Evolutionary conservation across 2,888 invertebrate genomes (phyloP), one percentile per base, ranked within the genome.

Genomic region (Neocrepidodera transversa): DNA sequence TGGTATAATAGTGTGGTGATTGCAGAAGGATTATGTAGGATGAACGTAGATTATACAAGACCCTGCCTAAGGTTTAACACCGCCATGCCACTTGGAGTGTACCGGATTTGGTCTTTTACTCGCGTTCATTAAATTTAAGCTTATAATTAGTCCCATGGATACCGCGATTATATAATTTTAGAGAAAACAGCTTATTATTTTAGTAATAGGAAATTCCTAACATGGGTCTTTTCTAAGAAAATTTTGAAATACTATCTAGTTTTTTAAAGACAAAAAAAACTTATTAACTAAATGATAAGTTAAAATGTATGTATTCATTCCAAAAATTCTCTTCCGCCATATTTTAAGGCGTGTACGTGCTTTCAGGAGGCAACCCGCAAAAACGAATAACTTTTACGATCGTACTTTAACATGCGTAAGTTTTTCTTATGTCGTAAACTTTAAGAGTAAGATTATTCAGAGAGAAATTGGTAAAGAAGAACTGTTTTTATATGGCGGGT

Each of bases 1-100:
- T 66, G 56, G 68, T 71, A 72, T 74, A 74, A 74, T 74, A 70
- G 72, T 73, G 73, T 70, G 74, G 73, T 74, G 74, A 74, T 75
- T 74, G 74, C 70, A 67, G 64, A 66, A 59, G 73, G 75, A 76
- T 76, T 76, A 76, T 67, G 66, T 65, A 62, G 76, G 75, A 74
- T 76, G 65, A 74, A 73, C 70, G 69, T 63, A 70, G 74, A 76
- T 76, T 75, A 76, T 69, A 69, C 71, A 71, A 65, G 71, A 72
- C 73, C 70, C 54, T 60, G 58, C 45, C 56, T 51, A 56, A 49
- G 55, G 51, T 54, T 60, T 51, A 58, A 38, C 55, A 50, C 57
- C 26, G 36, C 13, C 23, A n/a, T n/a, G n/a, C 23, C 10, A 23
- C 35, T 35, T 40, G 23, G 45, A 54, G 45, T 52, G 32, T 35